Base-by-base conservation (phyloP, 2,113 vertebrate species). In the Dolichallabes microphthalmus region DNA sequence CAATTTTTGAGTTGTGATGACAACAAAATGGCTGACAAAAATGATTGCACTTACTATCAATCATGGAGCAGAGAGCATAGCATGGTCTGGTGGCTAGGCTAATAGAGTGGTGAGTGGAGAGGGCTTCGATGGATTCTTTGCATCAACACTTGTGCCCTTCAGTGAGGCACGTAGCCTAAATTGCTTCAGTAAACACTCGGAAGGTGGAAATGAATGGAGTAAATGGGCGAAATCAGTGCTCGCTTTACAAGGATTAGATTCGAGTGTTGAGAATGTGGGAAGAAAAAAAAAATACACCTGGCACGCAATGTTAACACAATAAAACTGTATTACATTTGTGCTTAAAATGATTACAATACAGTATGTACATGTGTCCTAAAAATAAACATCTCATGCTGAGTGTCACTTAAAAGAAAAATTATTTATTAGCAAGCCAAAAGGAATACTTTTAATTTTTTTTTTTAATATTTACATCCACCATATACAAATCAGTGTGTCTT, bases 311-410 rank as follows among this genome's bases (percentile, higher is more conserved):
- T 94, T 96, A 97, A 98, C 96, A 98, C 97, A 98, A 97, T 98
- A 98, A 97, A 99, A 98, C 96, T 99, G 97, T 99, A 98, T 98
- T 97, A 96, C 97, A 96, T 98, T 98, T 98, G 97, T 98, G 96
- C 96, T 97, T 98, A 95, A 96, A 96, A 96, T 93, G 97, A 96
- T 97, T 97, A 97, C 97, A 97, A 95, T 98, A 96, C 96, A 94
- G 93, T 98, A 98, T 99, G 92, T 98, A 98, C 97, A 99, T 94
- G 94, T 90, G 95, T 96, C 95, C 96, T 93, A 96, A 97, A 95
- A 98, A 97, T 96, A 97, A 98, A 96, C 96, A 97, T 98, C 95
- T 99, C 97, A 98, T 98, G 97, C 96, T 96, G 94, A 95, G 92
- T 95, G 95, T 96, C 94, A 96, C 95, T 94, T 94, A 94, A 95